A percentile compares a stretch with the other conserved stretches of the same genome.
Conservation (phyloP, 2,888 invertebrate genomes). For the Hedychridium roseum region DNA sequence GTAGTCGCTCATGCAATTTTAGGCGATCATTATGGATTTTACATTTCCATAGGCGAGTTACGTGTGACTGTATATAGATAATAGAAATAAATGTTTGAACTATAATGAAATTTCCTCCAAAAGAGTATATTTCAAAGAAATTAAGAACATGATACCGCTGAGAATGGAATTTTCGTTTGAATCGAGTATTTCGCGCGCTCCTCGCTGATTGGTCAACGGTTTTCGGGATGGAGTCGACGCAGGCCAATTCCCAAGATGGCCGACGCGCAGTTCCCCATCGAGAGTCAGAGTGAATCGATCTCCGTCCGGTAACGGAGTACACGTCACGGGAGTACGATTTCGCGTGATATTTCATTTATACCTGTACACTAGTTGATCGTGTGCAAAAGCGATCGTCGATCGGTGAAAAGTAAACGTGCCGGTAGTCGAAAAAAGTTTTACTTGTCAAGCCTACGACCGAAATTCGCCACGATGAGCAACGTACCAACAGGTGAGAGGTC, state of each 20-base stretch:
- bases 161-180: too few species aligned
- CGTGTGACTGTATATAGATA: constrained; percentile 46
- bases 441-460: too few species aligned
- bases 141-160: too few species aligned
- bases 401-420: too few species aligned
- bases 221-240: too few species aligned
- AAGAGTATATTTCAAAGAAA: too few species aligned
- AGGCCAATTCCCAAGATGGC: constrained; percentile 35
- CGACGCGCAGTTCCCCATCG: constrained; percentile 24
- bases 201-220: neutral
- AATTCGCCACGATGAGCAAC: constrained; percentile 47
- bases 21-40: constrained; percentile 27
- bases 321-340: constrained; percentile 33
- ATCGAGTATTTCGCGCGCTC: neutral
- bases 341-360: too few species aligned
- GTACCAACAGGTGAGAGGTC: constrained; percentile 57
- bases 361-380: too few species aligned
- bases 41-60: constrained; percentile 30
- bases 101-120: neutral
- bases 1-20: constrained; percentile 5
- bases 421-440: too few species aligned
- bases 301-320: constrained; percentile 35
- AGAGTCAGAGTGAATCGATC: constrained; percentile 46
- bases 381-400: constrained; percentile 2
- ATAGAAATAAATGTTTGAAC: constrained; percentile 48